Evolutionary conservation across 2,797 vertebrate species (phyloP).

Genomic region (Sebastes trivittatus): DNA sequence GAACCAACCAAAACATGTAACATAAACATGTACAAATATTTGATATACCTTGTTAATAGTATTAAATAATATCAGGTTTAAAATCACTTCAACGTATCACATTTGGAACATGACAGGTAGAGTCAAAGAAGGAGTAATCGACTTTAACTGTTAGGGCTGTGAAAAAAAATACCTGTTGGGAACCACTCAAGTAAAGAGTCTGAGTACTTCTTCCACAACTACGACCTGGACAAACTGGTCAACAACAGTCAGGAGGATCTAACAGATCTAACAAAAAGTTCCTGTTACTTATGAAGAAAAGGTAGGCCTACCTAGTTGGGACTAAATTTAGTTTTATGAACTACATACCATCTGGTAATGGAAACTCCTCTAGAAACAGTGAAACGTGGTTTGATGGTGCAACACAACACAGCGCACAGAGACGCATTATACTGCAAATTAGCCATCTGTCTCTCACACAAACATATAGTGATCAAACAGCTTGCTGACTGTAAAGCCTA

Average conservation of each 20-base stretch:
- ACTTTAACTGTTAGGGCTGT: not conserved
- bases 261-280: not conserved
- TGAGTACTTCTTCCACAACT: not conserved
- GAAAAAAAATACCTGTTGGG: too few relatives aligned
- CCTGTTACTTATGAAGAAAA: not conserved
- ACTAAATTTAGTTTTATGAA: not conserved
- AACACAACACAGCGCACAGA: not conserved
- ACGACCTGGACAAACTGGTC: not conserved
- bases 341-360: not conserved
- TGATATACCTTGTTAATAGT: not conserved
- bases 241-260: not conserved
- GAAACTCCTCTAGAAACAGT: not conserved
- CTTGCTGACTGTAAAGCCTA: not conserved
- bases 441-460: not conserved
- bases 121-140: too few relatives aligned
- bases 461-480: slow-evolving; percentile 11
- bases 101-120: not conserved
- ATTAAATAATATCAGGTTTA: not conserved
- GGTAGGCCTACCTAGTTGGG: too few relatives aligned
- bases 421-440: not conserved
- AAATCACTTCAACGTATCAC: not conserved
- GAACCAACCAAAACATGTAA: not conserved
- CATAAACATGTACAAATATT: not conserved
- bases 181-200: too few relatives aligned
- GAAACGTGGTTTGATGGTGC: not conserved